phyloP scores from a whole-genome alignment of 2,113 vertebrate species.

The Petromus typicus region DNA sequence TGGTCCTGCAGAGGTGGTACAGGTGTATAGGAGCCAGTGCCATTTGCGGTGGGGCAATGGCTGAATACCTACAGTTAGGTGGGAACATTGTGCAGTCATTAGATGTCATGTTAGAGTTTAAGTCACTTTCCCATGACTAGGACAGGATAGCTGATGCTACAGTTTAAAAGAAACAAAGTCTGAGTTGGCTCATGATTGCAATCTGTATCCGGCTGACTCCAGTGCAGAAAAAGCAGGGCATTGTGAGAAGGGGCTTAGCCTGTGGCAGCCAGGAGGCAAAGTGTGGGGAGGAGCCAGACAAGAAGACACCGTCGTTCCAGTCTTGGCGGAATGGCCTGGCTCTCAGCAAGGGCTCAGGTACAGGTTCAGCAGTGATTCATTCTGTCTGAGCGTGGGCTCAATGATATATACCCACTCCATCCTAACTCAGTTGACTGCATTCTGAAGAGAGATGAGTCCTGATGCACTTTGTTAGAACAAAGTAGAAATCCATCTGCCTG shows the following conservation, averaged over 20 bases:
- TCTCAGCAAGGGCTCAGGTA: background rate
- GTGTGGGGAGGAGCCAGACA: background rate
- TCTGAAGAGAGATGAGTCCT: background rate
- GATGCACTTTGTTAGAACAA: background rate
- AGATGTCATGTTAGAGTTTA: background rate
- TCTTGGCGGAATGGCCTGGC: background rate
- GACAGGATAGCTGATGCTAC: background rate
- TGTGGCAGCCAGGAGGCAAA: background rate
- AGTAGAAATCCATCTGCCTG: background rate
- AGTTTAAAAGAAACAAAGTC: background rate
- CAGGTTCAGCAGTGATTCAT: background rate
- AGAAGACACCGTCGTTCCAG: background rate
- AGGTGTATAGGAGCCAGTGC: background rate
- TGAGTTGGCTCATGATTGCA: background rate
- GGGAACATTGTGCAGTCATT: background rate
- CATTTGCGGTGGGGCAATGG: accelerated
- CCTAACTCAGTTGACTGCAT: background rate
- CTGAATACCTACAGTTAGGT: background rate
- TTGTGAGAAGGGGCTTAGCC: background rate
- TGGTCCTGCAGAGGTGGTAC: background rate
- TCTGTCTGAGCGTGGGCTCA: background rate
- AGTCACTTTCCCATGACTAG: background rate
- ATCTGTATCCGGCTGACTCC: background rate
- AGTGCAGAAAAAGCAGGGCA: background rate
- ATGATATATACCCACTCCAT: background rate